Evolutionary conservation across 37 sponge, comb jelly and placozoan species (phyloP).

Genomic region (Petrosia ficiformis): DNA sequence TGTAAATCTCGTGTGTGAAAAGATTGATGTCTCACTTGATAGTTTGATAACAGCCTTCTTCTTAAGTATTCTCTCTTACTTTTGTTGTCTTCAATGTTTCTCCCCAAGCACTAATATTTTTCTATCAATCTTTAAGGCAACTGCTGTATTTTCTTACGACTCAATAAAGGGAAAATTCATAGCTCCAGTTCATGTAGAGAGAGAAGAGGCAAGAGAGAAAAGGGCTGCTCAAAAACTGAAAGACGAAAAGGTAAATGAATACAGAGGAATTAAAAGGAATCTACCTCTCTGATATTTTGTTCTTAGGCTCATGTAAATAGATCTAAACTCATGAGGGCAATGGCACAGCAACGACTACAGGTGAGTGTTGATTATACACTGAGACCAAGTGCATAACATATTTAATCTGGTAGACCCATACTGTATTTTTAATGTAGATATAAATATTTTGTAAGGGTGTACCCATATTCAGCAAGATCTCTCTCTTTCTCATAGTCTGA

Average conservation of each 20-base stretch:
- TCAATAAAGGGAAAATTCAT: slow-evolving; percentile 26
- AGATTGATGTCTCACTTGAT: too few relatives aligned
- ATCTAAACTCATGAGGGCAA: slow-evolving; percentile 77
- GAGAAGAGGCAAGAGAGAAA: slow-evolving; percentile 13
- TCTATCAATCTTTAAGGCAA: slow-evolving; percentile 50
- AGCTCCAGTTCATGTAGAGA: slow-evolving; percentile 72
- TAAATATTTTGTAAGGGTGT: too few relatives aligned
- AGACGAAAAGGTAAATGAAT: slow-evolving; percentile 20
- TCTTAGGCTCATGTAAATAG: background rate
- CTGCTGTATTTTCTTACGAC: slow-evolving; percentile 59
- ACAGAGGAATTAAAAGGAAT: background rate
- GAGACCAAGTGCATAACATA: too few relatives aligned
- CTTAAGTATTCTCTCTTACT: too few relatives aligned
- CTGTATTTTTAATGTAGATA: too few relatives aligned
- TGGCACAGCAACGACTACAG: slow-evolving; percentile 82
- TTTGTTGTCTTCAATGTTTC: too few relatives aligned
- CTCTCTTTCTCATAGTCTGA: slow-evolving; percentile 54
- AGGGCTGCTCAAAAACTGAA: slow-evolving; percentile 29
- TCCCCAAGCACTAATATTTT: background rate
- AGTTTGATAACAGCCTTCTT: too few relatives aligned
- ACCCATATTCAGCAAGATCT: too few relatives aligned
- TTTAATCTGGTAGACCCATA: too few relatives aligned
- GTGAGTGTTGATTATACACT: too few relatives aligned
- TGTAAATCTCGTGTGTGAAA: too few relatives aligned
- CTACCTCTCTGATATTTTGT: background rate